A percentile compares a stretch with the other conserved stretches of the same genome.
phyloP scores from a whole-genome alignment of 1,140 invertebrate genomes.

The Macrobrachium rosenbergii region DNA sequence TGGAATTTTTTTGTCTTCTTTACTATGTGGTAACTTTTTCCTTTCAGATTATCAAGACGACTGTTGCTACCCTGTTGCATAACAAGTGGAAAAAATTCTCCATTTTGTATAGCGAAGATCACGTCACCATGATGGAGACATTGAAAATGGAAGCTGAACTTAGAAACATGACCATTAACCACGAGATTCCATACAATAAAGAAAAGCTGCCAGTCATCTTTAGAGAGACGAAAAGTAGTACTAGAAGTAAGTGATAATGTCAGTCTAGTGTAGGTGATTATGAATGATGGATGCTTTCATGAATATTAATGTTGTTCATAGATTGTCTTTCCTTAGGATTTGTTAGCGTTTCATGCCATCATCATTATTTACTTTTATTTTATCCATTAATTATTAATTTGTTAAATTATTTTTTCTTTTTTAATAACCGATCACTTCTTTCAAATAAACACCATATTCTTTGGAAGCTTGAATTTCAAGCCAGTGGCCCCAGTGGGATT shows the following conservation, averaged over 20 bases:
- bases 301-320: too few relatives aligned
- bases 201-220: slow-evolving; percentile 22
- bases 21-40: not conserved
- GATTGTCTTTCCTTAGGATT: not conserved
- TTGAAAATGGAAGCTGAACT: slow-evolving; percentile 11
- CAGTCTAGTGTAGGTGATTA: too few relatives aligned
- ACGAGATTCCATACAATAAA: slow-evolving; percentile 2
- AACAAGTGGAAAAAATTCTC: slow-evolving; percentile 47
- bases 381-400: too few relatives aligned
- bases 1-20: too few relatives aligned
- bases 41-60: slow-evolving; percentile 48
- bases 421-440: too few relatives aligned
- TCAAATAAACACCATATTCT: too few relatives aligned
- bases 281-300: not conserved
- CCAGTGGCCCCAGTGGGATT: too few relatives aligned
- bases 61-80: slow-evolving; percentile 39
- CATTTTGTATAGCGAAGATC: slow-evolving; percentile 32
- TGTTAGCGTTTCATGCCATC: not conserved
- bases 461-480: too few relatives aligned
- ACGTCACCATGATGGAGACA: slow-evolving; percentile 36
- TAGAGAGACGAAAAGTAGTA: slow-evolving; percentile 27
- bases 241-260: slow-evolving; percentile 55
- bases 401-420: too few relatives aligned
- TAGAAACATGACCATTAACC: slow-evolving; percentile 49
- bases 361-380: not conserved